Evolutionary conservation across 1,140 invertebrate genomes (phyloP).

Genomic region (Drosophila sproati): DNA sequence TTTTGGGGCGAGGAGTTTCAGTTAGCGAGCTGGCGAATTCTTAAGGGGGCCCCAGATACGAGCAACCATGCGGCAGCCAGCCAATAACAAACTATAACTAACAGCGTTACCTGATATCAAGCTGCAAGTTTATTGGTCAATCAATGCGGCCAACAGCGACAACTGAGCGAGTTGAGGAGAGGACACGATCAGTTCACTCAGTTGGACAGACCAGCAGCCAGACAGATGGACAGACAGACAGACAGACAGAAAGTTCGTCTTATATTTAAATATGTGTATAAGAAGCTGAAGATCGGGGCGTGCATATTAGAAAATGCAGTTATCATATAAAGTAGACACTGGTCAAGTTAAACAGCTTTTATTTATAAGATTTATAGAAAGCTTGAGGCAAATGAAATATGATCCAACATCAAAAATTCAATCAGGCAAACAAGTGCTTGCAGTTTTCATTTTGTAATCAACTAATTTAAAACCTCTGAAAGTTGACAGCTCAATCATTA

Average conservation of each 20-base stretch:
- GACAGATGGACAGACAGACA: background rate
- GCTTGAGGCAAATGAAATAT: background rate
- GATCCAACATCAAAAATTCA: background rate
- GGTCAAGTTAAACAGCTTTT: conserved; percentile 2
- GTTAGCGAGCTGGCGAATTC: conserved; percentile 54
- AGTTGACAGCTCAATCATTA: background rate
- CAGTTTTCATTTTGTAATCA: background rate
- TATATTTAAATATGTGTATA: conserved; percentile 61
- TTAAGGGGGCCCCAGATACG: conserved; percentile 21
- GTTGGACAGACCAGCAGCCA: background rate
- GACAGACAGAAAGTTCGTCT: conserved; percentile 27
- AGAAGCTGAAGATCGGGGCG: conserved; percentile 39
- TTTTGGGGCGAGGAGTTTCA: conserved; percentile 60
- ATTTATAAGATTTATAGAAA: background rate
- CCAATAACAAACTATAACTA: conserved; percentile 83
- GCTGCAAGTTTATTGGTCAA: conserved; percentile 82
- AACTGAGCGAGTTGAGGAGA: conserved; percentile 42
- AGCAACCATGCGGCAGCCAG: conserved; percentile 31
- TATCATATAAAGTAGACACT: conserved; percentile 2
- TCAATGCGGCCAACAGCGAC: conserved; percentile 48
- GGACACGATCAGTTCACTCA: conserved; percentile 20
- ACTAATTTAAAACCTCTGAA: background rate
- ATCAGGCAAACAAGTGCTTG: background rate
- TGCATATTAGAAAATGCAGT: conserved; percentile 37
- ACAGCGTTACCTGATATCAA: conserved; percentile 80